These are phyloP conservation scores for Anoncus sp. DNA, from an alignment of 2,888 invertebrate species.

Conservation along the genomic window DNA sequence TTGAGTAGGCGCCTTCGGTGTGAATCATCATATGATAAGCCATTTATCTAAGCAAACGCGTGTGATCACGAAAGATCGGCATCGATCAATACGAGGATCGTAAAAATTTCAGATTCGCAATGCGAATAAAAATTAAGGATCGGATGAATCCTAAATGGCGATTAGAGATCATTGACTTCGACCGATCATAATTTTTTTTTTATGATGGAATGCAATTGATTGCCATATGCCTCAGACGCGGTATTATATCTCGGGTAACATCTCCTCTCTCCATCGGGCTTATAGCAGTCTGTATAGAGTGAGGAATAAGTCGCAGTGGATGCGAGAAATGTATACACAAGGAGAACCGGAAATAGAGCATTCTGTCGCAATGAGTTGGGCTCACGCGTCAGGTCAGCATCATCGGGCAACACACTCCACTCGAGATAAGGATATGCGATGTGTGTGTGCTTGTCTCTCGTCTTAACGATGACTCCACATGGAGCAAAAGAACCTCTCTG, in stretches of 20 bases:
- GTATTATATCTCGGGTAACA: background rate
- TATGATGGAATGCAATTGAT: background rate
- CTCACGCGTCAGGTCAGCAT: constrained; percentile 38
- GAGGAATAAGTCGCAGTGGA: constrained; percentile 10
- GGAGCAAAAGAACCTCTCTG: constrained; percentile 13
- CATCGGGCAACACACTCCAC: constrained; percentile 15
- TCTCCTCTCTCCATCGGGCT: constrained; percentile 12
- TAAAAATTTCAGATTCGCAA: background rate
- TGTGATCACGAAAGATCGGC: constrained; percentile 66
- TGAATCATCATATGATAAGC: constrained; percentile 67
- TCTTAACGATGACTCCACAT: constrained; percentile 32
- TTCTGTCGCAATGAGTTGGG: constrained; percentile 35
- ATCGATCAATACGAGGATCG: constrained; percentile 46
- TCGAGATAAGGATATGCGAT: constrained; percentile 32
- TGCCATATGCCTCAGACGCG: background rate
- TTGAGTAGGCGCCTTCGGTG: constrained; percentile 55
- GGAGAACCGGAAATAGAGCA: constrained; percentile 39
- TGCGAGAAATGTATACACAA: constrained; percentile 7
- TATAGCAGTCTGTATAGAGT: background rate
- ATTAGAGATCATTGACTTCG: background rate
- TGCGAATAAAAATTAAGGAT: background rate
- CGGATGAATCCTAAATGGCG: no score
- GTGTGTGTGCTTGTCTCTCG: background rate
- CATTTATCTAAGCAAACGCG: constrained; percentile 7
- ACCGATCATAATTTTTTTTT: background rate